These are phyloP conservation scores for Gymnodraco acuticeps DNA, from an alignment of 2,797 vertebrate species.

Conservation along the genomic window DNA sequence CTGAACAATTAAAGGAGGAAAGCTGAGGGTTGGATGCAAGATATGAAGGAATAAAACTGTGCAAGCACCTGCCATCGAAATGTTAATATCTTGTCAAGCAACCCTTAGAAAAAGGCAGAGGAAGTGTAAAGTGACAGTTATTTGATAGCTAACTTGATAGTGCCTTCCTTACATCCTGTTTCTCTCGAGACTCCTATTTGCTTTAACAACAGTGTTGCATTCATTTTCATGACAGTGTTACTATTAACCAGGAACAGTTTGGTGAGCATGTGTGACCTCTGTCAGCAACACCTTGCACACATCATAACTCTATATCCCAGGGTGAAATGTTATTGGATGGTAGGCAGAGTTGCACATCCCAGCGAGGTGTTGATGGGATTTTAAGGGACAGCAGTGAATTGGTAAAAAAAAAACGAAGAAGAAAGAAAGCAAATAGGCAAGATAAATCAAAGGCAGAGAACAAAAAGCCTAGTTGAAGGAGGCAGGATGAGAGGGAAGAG, in stretches of 20 bases:
- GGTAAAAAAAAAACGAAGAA: neutral
- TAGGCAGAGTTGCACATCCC: conserved; percentile 13
- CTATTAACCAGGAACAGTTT: neutral
- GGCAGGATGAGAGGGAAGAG: conserved; percentile 31
- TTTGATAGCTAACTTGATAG: neutral
- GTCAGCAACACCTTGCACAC: neutral
- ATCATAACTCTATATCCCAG: conserved; percentile 21
- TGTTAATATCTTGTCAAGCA: neutral
- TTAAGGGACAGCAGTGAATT: neutral
- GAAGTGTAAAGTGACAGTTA: neutral
- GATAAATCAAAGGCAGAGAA: conserved; percentile 4
- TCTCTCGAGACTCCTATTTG: neutral
- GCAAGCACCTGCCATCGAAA: neutral
- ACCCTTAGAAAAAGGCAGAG: neutral
- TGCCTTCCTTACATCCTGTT: no score
- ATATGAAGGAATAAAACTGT: neutral
- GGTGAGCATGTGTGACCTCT: neutral
- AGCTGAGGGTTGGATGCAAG: neutral
- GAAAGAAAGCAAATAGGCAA: neutral
- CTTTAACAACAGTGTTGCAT: neutral
- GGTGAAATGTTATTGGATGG: neutral
- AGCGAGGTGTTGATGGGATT: conserved; percentile 31
- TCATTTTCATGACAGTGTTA: neutral
- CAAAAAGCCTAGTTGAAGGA: conserved; percentile 19
- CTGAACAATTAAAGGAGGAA: neutral